Conservation (phyloP, 2,797 vertebrate genomes). For the Scomberomorus guttatus region DNA sequence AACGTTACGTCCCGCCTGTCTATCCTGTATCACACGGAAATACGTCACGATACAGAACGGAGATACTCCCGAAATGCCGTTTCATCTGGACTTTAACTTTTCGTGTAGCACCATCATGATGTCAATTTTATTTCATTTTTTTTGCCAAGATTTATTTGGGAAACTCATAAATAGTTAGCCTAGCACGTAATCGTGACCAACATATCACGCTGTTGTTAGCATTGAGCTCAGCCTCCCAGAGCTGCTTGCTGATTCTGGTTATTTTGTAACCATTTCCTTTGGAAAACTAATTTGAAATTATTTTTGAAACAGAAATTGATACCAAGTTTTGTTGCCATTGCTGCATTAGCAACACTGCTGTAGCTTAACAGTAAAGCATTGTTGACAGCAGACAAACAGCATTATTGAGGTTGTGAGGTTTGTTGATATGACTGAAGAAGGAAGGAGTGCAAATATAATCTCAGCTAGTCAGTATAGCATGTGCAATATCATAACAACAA, state of each 20-base stretch:
- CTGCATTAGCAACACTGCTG: not conserved
- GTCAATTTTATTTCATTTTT: too few relatives aligned
- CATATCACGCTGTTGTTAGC: not conserved
- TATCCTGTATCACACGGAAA: too few relatives aligned
- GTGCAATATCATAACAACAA: constrained; percentile 22
- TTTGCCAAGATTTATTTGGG: too few relatives aligned
- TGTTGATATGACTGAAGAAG: not conserved
- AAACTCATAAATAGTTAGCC: too few relatives aligned
- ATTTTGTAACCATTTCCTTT: not conserved
- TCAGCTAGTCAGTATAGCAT: not conserved
- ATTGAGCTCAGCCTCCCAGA: not conserved
- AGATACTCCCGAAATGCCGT: too few relatives aligned
- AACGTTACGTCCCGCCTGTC: too few relatives aligned
- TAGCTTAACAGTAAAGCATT: not conserved
- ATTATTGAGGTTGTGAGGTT: not conserved
- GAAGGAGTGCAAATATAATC: not conserved
- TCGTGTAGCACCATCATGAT: too few relatives aligned
- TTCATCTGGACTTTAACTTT: too few relatives aligned
- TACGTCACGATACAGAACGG: too few relatives aligned
- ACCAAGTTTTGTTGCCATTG: not conserved
- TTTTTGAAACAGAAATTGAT: too few relatives aligned
- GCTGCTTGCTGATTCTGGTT: not conserved
- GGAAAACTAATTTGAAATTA: not conserved
- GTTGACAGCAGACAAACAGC: too few relatives aligned
- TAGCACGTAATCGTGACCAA: too few relatives aligned